Evolutionary conservation across 2,888 invertebrate genomes (phyloP), one percentile per base, ranked within the genome.

Genomic region (Plagodis pulveraria): DNA sequence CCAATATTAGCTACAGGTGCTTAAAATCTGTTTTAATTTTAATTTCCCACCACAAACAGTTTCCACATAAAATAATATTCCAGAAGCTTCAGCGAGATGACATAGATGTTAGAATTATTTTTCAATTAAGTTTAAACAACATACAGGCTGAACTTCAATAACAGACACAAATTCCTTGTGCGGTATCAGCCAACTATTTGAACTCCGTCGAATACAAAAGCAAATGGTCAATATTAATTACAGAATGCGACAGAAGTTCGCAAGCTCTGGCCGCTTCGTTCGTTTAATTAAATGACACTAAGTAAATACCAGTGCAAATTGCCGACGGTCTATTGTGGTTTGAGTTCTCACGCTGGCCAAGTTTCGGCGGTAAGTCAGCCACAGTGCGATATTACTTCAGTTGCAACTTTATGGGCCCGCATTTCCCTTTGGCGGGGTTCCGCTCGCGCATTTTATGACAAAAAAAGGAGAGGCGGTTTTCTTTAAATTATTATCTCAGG

Each of bases 401-500:
- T 91, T 90, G 87, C 89, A 90, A 89, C 84, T 89, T 90, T 90
- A 89, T 85, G 81, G 77, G 68, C 69, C 71, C 78, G 77, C 76
- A 77, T 81, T 86, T 84, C 82, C 82, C 78, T 79, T 77, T 75
- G 73, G 78, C 77, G 75, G 77, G 75, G 49, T 76, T 78, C 73
- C 76, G 77, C 76, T 72, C 69, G 72, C 71, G 69, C 72, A 74
- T 83, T 80, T 85, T 87, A 86, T 85, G 80, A 85, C 85, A 85
- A 82, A 57, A 80, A 79, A 80, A 78, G 73, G 76, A 61, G 70
- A 66, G 76, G 76, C 79, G 75, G 78, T 83, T 85, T 83, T 78
- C 82, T 81, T 80, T 63, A 84, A 86, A 84, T 85, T 86, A 87
- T 87, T 84, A 83, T 80, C 71, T 76, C 62, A 70, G 73, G 76